phyloP scores from a whole-genome alignment of 2,888 invertebrate genomes.

The Cantharis rustica region DNA sequence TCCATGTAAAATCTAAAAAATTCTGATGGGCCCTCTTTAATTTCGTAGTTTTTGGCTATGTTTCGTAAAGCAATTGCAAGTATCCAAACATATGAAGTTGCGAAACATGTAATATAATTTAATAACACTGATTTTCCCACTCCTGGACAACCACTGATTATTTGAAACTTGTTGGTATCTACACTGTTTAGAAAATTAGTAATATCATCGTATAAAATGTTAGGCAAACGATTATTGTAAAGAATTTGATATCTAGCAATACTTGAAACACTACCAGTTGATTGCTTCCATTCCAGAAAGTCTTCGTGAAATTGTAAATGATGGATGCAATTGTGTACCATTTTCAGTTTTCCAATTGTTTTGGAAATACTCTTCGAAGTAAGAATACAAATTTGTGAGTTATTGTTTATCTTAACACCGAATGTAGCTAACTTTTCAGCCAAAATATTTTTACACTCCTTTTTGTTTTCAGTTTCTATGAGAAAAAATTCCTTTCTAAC shows the following conservation, averaged over 20 bases:
- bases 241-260: not conserved
- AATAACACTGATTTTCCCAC: slow-evolving; percentile 8
- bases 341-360: not conserved
- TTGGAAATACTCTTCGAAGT: not conserved
- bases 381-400: not conserved
- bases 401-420: not conserved
- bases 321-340: not conserved
- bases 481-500: not conserved
- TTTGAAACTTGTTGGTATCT: not conserved
- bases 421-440: not conserved
- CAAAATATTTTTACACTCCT: not conserved
- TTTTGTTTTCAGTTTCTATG: not conserved
- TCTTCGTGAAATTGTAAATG: not conserved
- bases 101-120: not conserved
- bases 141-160: slow-evolving; percentile 12
- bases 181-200: not conserved
- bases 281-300: not conserved
- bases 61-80: not conserved
- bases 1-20: not conserved
- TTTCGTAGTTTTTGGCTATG: not conserved
- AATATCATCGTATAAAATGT: not conserved
- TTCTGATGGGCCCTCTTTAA: not conserved
- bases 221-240: too few species aligned
- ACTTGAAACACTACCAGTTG: not conserved
- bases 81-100: not conserved